Evolutionary conservation across 2,113 vertebrate species (phyloP).

Genomic region (Todiramphus saurophagus): DNA sequence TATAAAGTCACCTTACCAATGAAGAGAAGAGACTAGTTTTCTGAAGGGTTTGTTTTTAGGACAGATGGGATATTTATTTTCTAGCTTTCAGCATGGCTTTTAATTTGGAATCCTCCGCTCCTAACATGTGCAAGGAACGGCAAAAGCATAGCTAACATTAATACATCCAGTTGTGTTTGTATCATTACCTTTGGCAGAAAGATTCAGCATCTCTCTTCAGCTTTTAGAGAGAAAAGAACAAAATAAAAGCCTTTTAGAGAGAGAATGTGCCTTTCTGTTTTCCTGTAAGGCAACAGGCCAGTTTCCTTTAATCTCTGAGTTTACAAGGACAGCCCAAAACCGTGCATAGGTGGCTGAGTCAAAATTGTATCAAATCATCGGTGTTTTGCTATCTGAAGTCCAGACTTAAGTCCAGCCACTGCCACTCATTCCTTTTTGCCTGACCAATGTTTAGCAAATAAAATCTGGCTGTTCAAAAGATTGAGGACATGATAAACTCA

Average conservation of each 20-base stretch:
- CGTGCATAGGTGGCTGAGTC: neutral
- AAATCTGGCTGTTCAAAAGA: neutral
- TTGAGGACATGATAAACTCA: conserved; percentile 20
- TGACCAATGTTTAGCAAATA: conserved; percentile 30
- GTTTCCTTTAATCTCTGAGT: neutral
- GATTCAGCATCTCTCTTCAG: neutral
- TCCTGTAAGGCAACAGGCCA: neutral
- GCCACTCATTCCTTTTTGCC: neutral
- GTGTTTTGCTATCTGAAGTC: neutral
- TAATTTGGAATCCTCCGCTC: neutral
- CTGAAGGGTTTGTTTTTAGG: neutral
- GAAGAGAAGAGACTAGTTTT: neutral
- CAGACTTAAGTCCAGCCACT: neutral
- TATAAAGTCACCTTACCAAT: neutral
- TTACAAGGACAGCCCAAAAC: neutral
- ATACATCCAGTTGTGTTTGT: neutral
- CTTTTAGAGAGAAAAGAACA: neutral
- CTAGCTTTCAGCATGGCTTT: neutral
- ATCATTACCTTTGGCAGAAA: neutral
- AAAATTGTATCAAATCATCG: neutral
- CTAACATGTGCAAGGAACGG: neutral
- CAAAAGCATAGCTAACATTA: neutral
- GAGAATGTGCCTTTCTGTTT: neutral
- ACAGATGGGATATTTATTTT: neutral
- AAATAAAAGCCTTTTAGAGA: neutral